Evolutionary conservation across 2,113 vertebrate genomes (phyloP).

Genomic region (Colius striatus): DNA sequence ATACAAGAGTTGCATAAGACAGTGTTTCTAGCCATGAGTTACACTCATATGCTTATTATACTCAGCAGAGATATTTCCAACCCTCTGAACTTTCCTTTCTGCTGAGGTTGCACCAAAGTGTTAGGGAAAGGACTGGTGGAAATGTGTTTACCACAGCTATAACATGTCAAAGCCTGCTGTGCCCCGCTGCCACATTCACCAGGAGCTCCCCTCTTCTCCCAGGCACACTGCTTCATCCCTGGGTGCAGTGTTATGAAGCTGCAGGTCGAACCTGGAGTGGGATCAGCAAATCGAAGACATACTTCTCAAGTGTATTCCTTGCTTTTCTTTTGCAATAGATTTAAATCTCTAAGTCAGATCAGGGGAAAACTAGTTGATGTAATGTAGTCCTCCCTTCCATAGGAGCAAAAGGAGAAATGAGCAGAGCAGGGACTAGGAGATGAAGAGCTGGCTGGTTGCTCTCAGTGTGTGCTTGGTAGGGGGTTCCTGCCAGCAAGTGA

Average conservation of each 20-base stretch:
- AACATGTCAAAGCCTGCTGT: background rate
- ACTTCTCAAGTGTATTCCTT: background rate
- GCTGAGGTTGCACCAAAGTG: accelerated
- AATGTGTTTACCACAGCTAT: background rate
- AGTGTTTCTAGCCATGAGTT: background rate
- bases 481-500: background rate
- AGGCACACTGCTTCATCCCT: accelerated
- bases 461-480: background rate
- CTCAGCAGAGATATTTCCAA: background rate
- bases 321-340: background rate
- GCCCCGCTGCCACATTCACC: background rate
- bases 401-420: background rate
- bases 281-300: background rate
- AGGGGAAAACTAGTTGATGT: background rate
- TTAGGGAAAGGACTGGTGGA: background rate
- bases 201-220: accelerated
- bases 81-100: background rate
- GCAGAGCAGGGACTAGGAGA: background rate
- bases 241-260: background rate
- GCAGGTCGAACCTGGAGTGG: background rate
- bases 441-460: background rate
- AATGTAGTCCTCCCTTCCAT: accelerated
- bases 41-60: too few species aligned
- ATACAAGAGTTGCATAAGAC: background rate
- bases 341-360: background rate